These are phyloP conservation scores for Lophius americanus DNA, from an alignment of 2,797 vertebrate species.

Conservation along the genomic window DNA sequence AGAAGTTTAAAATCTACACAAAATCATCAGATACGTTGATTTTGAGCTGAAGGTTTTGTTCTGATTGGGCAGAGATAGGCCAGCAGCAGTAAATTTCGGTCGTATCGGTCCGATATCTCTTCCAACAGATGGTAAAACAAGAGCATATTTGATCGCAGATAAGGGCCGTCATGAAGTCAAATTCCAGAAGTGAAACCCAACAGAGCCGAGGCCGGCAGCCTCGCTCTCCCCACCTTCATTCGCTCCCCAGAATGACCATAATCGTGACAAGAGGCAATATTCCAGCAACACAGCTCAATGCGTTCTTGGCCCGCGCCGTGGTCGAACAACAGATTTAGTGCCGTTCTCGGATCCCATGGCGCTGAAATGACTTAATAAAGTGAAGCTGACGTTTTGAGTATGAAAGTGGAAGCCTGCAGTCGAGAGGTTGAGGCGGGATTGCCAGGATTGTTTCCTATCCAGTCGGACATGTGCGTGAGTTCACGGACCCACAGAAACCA, in stretches of 20 bases:
- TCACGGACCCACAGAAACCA: conserved; percentile 38
- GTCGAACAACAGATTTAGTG: conserved; percentile 63
- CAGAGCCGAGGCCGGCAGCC: not conserved
- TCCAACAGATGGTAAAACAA: conserved; percentile 24
- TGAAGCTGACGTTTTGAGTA: conserved; percentile 64
- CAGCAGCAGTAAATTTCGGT: conserved; percentile 16
- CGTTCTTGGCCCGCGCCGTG: conserved; percentile 44
- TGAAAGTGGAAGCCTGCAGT: conserved; percentile 58
- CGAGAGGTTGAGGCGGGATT: conserved; percentile 46
- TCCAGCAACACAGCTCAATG: conserved; percentile 33
- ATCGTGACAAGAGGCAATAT: conserved; percentile 66
- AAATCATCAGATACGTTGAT: no score
- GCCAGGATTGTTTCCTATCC: conserved; percentile 57
- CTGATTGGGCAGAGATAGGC: conserved; percentile 18
- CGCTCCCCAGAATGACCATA: conserved; percentile 52
- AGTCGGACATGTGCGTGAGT: conserved; percentile 38
- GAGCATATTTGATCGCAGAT: conserved; percentile 11
- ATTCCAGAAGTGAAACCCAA: conserved; percentile 22
- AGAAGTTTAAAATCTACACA: no score
- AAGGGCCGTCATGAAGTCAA: conserved; percentile 12
- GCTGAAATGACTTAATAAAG: conserved; percentile 69
- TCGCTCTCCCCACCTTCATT: conserved; percentile 32
- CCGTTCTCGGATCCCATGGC: conserved; percentile 51
- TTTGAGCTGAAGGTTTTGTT: no score
- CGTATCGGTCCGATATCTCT: not conserved